Percentiles rank a stretch among this genome's conserved stretches.
Conservation (phyloP, 2,888 invertebrate genomes). For the Calliphora vomitoria region DNA sequence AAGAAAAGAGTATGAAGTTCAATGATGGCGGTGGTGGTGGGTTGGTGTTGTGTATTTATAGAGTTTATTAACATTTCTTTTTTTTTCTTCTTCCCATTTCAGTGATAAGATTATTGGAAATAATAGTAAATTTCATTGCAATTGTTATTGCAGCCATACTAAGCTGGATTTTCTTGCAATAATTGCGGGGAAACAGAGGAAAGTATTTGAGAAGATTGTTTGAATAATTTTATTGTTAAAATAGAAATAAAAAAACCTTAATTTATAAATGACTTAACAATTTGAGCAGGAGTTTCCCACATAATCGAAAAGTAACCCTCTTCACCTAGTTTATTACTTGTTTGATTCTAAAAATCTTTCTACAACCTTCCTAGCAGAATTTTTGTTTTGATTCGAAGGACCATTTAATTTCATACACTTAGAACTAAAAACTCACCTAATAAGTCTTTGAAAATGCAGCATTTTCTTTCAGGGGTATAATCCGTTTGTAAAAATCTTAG, state of each 20-base stretch:
- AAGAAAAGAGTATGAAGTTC: constrained; percentile 36
- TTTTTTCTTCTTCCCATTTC: neutral
- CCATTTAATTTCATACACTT: neutral
- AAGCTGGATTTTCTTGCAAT: neutral
- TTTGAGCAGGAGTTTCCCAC: too few relatives aligned
- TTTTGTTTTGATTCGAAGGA: too few relatives aligned
- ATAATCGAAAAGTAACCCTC: too few relatives aligned
- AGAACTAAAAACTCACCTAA: constrained; percentile 70
- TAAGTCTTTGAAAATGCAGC: constrained; percentile 71
- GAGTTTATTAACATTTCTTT: constrained; percentile 53
- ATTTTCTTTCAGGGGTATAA: constrained; percentile 72
- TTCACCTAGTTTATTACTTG: too few relatives aligned
- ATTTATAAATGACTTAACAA: too few relatives aligned
- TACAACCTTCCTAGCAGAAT: too few relatives aligned
- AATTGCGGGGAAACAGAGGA: neutral
- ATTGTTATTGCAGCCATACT: neutral
- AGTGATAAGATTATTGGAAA: constrained; percentile 41
- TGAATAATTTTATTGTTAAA: neutral
- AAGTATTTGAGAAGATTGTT: neutral
- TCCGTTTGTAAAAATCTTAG: constrained; percentile 69
- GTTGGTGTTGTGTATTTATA: constrained; percentile 6
- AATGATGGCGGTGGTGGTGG: constrained; percentile 39
- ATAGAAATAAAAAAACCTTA: too few relatives aligned
- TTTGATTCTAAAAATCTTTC: too few relatives aligned
- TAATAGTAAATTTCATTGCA: neutral